Evolutionary conservation across 2,888 invertebrate genomes (phyloP).

Genomic region (Lepeophtheirus nordmannii): DNA sequence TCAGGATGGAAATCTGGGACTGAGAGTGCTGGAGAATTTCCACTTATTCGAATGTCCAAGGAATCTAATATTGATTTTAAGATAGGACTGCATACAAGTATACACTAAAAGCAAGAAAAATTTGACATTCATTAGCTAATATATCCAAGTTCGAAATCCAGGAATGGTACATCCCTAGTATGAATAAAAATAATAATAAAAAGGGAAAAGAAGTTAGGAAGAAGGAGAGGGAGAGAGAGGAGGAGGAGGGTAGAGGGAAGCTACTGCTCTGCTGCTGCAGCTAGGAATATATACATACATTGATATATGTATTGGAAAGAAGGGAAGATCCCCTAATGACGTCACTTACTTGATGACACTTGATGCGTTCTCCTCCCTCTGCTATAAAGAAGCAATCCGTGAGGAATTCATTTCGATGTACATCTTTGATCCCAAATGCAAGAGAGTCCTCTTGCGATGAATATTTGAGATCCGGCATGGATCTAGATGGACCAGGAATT

Average conservation of each 20-base stretch:
- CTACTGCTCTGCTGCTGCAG: too few species aligned
- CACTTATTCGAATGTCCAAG: background rate
- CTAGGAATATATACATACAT: too few species aligned
- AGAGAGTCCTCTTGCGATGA: background rate
- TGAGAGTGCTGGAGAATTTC: background rate
- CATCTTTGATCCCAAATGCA: background rate
- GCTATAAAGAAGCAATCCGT: constrained; percentile 1
- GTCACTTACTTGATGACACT: constrained; percentile 5
- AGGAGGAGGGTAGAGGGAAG: too few species aligned
- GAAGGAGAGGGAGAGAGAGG: too few species aligned
- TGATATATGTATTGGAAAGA: too few species aligned
- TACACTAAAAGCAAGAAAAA: background rate
- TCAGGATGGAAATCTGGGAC: background rate
- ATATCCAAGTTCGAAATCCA: background rate
- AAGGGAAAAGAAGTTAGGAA: too few species aligned
- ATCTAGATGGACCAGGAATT: background rate
- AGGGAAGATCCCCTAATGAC: background rate
- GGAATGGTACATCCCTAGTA: background rate
- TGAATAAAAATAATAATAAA: background rate
- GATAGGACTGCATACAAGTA: background rate
- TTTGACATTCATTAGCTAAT: background rate
- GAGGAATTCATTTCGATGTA: background rate
- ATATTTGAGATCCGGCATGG: background rate
- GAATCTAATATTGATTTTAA: background rate
- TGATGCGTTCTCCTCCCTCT: constrained; percentile 4